phyloP scores from a whole-genome alignment of 2,888 invertebrate genomes.

The Eudemis profundana region DNA sequence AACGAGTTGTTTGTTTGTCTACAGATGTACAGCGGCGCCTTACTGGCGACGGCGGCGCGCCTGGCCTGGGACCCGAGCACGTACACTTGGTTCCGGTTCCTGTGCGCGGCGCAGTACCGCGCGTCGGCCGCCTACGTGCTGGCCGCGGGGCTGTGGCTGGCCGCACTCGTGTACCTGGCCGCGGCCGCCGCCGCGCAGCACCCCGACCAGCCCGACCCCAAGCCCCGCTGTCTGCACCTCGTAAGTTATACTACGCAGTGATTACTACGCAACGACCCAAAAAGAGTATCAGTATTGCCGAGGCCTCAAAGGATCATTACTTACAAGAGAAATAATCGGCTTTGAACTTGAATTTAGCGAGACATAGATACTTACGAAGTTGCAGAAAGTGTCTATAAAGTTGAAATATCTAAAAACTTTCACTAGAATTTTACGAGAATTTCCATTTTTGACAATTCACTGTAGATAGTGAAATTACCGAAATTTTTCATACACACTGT shows the following conservation, averaged over 20 bases:
- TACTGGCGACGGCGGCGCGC: conserved; percentile 81
- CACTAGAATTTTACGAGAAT: too few species aligned
- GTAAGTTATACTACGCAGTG: conserved; percentile 52
- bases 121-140: conserved; percentile 76
- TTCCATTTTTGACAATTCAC: too few species aligned
- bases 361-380: too few species aligned
- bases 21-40: conserved; percentile 82
- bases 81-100: conserved; percentile 81
- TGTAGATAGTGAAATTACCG: too few species aligned
- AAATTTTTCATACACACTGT: too few species aligned
- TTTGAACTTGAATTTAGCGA: too few species aligned
- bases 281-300: too few species aligned
- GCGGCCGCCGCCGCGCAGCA: conserved; percentile 59
- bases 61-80: conserved; percentile 83
- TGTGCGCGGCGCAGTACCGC: conserved; percentile 80
- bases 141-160: conserved; percentile 75
- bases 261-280: too few species aligned
- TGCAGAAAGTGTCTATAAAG: too few species aligned
- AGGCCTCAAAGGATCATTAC: too few species aligned
- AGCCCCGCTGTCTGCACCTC: conserved; percentile 55
- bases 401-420: too few species aligned
- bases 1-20: conserved; percentile 13
- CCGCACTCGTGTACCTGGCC: conserved; percentile 75
- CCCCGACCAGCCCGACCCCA: conserved; percentile 43
- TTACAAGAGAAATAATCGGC: too few species aligned